phyloP scores from a whole-genome alignment of 2,888 invertebrate species.

The Cataglyphis livida region DNA sequence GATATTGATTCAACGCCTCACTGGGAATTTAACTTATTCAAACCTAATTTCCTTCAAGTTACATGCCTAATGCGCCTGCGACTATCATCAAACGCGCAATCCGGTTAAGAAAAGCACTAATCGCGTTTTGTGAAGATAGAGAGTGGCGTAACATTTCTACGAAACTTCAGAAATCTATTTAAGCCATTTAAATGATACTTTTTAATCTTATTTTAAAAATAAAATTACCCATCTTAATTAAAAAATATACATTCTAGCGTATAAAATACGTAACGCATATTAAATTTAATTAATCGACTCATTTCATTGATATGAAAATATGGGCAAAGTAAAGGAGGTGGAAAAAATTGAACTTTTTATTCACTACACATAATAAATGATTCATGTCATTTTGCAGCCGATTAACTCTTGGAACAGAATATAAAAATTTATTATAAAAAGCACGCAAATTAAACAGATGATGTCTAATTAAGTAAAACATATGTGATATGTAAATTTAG shows the following conservation, averaged over 20 bases:
- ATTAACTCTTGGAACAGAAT: neutral
- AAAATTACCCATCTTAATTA: neutral
- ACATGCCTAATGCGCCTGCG: slow-evolving; percentile 30
- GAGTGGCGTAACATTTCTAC: neutral
- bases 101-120: slow-evolving; percentile 15
- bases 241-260: neutral
- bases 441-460: neutral
- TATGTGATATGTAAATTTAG: slow-evolving; percentile 17
- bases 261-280: slow-evolving; percentile 22
- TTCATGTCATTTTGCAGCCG: neutral
- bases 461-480: slow-evolving; percentile 13
- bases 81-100: slow-evolving; percentile 36
- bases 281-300: neutral
- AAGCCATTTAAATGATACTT: neutral
- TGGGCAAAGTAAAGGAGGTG: neutral
- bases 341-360: slow-evolving; percentile 22
- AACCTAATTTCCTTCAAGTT: slow-evolving; percentile 43
- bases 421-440: slow-evolving; percentile 22
- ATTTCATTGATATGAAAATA: neutral
- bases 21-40: slow-evolving; percentile 48
- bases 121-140: slow-evolving; percentile 21
- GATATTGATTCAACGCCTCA: slow-evolving; percentile 58
- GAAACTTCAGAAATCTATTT: neutral
- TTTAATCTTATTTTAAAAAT: neutral
- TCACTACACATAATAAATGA: slow-evolving; percentile 19